Conservation (phyloP, 1,140 invertebrate species). For the Lanistes nyassanus region DNA sequence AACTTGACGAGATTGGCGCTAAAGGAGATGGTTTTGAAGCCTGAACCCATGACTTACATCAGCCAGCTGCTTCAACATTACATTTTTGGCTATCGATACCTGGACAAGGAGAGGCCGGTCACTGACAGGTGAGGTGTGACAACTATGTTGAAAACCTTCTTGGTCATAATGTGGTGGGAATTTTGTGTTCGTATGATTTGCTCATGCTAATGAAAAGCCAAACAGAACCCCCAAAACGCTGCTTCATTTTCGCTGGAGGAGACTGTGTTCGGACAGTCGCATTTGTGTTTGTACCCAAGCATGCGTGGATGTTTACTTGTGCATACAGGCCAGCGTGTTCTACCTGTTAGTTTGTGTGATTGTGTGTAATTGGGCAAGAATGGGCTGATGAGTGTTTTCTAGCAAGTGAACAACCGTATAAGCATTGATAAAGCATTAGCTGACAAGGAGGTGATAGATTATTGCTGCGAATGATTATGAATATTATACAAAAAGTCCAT, state of each 20-base stretch:
- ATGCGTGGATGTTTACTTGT: background rate
- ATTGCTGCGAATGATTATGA: no score
- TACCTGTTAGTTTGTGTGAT: conserved; percentile 4
- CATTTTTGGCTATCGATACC: conserved; percentile 18
- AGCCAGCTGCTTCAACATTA: conserved; percentile 2
- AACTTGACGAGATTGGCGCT: background rate
- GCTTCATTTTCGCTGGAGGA: no score
- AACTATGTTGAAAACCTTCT: no score
- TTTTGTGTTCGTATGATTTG: no score
- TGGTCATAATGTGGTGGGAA: background rate
- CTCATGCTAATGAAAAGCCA: no score
- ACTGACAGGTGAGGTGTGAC: conserved; percentile 22
- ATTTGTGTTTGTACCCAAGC: background rate
- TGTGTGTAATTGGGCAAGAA: background rate
- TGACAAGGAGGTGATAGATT: no score
- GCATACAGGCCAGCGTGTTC: no score
- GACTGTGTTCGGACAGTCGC: no score
- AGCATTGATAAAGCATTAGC: no score
- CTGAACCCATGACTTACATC: background rate
- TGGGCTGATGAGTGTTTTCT: background rate
- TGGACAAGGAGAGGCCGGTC: background rate
- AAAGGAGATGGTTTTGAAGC: conserved; percentile 5
- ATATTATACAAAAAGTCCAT: no score
- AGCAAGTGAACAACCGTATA: no score
- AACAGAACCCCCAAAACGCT: no score